phyloP scores from a whole-genome alignment of 2,113 vertebrate genomes.

The Zosterops borbonicus region DNA sequence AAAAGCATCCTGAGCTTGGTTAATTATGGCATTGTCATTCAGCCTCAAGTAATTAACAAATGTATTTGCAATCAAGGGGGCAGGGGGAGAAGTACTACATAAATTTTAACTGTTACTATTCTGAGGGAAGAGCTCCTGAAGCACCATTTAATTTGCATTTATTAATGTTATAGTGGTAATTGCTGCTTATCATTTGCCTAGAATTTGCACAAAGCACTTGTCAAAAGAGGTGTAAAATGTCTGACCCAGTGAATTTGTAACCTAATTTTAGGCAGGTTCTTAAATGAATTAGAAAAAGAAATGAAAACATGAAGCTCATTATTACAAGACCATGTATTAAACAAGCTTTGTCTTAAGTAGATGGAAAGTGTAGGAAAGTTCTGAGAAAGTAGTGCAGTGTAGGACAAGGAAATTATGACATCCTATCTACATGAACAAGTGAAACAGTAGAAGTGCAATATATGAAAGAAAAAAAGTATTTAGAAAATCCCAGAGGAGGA shows the following conservation, averaged over 20 bases:
- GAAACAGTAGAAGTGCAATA: not conserved
- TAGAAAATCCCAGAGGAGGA: not conserved
- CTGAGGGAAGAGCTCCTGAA: not conserved
- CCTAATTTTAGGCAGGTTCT: not conserved
- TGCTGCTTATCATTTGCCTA: not conserved
- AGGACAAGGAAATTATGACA: not conserved
- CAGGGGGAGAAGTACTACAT: not conserved
- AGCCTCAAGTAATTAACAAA: not conserved
- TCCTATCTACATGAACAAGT: not conserved
- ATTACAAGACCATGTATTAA: not conserved
- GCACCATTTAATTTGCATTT: not conserved
- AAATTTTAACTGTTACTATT: not conserved
- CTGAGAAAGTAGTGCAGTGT: not conserved
- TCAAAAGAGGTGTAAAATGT: not conserved
- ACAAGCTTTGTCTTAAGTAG: not conserved
- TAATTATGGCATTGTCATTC: not conserved
- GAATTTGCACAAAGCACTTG: not conserved
- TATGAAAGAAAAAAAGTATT: not conserved
- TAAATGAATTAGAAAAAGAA: not conserved
- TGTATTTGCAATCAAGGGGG: not conserved
- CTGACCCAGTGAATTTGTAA: not conserved
- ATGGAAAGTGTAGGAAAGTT: not conserved
- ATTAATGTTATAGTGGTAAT: not conserved
- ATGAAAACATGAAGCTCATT: not conserved
- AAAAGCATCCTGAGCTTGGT: not conserved